Base-by-base conservation (phyloP, 2,797 vertebrate species). In the Platalea minor region DNA sequence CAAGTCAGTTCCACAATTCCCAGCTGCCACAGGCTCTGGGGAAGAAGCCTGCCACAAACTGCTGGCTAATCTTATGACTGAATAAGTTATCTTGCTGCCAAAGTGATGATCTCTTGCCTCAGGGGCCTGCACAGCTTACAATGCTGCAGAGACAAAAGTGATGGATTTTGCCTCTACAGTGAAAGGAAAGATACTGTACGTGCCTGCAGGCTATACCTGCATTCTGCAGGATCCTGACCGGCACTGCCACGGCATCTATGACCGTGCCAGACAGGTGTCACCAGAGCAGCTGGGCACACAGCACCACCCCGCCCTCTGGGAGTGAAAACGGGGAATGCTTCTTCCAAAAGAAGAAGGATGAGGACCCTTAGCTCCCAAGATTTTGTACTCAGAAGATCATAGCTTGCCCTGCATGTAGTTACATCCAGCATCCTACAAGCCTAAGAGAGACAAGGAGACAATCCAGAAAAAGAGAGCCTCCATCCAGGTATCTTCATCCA, bases 191-290 rank as follows among this genome's bases (percentile, higher is more conserved):
- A 8, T 9, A 17, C 26, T 17, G n/a, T 18, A 15, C 26, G 11
- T n/a, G 23, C 39, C 77, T 87, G 39, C 53, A 29, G 57, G 64
- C 56, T 78, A 17, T 5, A 18, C 25, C 51, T 25, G 37, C 12
- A 6, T 37, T 35, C 59, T 63, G 12, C 0, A 2, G 54, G 70
- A 60, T 35, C 73, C 61, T 51, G 35, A 45, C 8, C 79, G 29
- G 37, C 12, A 3, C 37, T 26, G 28, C 73, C 61, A 17, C 1
- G 0, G 9, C 7, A 19, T 10, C 46, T 35, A 2, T 35, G 54
- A 39, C 19, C 0, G 1, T 43, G 59, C 54, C 56, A 51, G 65
- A 14, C 29, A 39, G 67, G 1, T 29, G 48, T 13, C 53, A 28
- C 8, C 54, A 10, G n/a, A 70, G 73, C 46, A 67, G 31, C 33